These are phyloP conservation scores for Melanotaenia maccullochi DNA, from an alignment of 2,797 vertebrate species.

Conservation along the genomic window DNA sequence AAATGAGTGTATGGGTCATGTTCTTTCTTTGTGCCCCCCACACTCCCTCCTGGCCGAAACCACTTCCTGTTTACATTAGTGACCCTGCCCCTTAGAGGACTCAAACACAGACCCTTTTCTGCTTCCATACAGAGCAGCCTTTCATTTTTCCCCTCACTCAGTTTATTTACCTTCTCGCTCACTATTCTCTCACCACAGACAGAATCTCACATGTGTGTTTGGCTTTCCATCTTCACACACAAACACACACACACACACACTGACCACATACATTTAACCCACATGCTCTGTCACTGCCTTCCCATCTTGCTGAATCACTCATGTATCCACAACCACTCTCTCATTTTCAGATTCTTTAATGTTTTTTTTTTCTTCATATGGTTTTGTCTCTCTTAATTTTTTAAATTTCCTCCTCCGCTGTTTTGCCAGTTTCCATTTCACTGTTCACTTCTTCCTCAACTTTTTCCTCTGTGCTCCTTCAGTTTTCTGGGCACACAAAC, in stretches of 20 bases:
- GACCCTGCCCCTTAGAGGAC: constrained; percentile 36
- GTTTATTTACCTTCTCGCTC: constrained; percentile 74
- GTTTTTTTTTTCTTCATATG: constrained; percentile 9
- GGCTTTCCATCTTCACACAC: constrained; percentile 12
- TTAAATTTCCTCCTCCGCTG: constrained; percentile 4
- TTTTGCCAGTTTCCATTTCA: constrained; percentile 53
- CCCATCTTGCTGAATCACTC: constrained; percentile 43
- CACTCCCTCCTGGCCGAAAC: constrained; percentile 60
- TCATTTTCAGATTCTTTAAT: background rate
- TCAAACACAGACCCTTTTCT: constrained; percentile 76
- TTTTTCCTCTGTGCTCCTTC: constrained; percentile 12
- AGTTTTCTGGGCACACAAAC: constrained; percentile 33
- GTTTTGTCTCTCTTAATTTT: constrained; percentile 23
- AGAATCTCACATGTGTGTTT: constrained; percentile 43
- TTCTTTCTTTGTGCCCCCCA: constrained; percentile 38
- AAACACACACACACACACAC: constrained; percentile 19
- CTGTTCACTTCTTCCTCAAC: constrained; percentile 5
- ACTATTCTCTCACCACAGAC: constrained; percentile 63
- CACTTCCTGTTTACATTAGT: constrained; percentile 85
- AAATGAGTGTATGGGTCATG: constrained; percentile 14
- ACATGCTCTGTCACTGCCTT: constrained; percentile 52
- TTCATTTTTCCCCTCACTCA: constrained; percentile 55
- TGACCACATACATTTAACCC: constrained; percentile 46
- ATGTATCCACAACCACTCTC: constrained; percentile 18
- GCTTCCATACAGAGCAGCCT: constrained; percentile 62